phyloP scores from a whole-genome alignment of 2,888 invertebrate genomes.

The Tridacna gigas region DNA sequence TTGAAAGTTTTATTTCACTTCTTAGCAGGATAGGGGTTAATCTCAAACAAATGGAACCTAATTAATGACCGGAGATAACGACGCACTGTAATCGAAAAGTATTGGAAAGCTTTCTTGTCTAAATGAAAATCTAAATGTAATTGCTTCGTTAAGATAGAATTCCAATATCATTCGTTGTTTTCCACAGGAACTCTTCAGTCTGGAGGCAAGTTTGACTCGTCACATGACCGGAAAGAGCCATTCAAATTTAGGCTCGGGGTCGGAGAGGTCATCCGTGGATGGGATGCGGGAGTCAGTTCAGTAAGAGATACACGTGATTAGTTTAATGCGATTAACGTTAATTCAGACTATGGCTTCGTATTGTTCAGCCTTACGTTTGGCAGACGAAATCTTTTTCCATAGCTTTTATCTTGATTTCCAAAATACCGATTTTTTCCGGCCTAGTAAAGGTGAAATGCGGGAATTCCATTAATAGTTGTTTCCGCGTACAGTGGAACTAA shows the following conservation, averaged over 20 bases:
- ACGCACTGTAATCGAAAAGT: too few relatives aligned
- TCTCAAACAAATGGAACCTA: too few relatives aligned
- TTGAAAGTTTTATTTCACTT: too few relatives aligned
- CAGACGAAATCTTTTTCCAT: neutral
- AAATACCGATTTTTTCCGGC: too few relatives aligned
- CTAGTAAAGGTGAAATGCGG: neutral
- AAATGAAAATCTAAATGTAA: too few relatives aligned
- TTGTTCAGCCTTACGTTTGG: neutral
- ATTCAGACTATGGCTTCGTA: neutral
- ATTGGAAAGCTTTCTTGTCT: too few relatives aligned
- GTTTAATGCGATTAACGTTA: neutral
- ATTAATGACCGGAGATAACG: too few relatives aligned
- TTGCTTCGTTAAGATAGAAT: too few relatives aligned
- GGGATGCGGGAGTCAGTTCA: constrained; percentile 58
- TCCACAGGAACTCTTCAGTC: constrained; percentile 44
- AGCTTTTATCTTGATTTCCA: neutral
- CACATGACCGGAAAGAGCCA: constrained; percentile 54
- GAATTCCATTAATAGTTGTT: too few relatives aligned
- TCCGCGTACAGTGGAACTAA: too few relatives aligned
- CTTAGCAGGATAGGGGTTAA: too few relatives aligned
- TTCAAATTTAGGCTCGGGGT: constrained; percentile 50
- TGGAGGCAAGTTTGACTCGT: constrained; percentile 56
- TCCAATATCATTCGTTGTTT: neutral
- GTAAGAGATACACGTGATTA: constrained; percentile 32
- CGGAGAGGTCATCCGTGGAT: constrained; percentile 55